These are phyloP conservation scores for Manacus vitellinus DNA, from an alignment of 2,113 vertebrate species.

Conservation along the genomic window DNA sequence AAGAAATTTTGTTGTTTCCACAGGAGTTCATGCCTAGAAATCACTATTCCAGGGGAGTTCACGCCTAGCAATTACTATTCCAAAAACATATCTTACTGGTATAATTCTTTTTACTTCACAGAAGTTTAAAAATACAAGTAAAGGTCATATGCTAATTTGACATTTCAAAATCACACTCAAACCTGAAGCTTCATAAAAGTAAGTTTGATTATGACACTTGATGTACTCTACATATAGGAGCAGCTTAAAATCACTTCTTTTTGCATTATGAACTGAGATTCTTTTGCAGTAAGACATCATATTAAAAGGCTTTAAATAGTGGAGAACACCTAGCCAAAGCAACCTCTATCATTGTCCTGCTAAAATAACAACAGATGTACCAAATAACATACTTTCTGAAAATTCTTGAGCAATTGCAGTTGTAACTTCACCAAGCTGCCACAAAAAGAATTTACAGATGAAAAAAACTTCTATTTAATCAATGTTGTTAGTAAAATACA, in stretches of 20 bases:
- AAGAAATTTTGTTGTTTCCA: neutral
- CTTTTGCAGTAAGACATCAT: neutral
- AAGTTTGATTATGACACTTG: conserved; percentile 62
- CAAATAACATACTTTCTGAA: neutral
- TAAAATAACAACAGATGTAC: neutral
- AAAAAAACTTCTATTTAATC: neutral
- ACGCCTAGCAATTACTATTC: conserved; percentile 24
- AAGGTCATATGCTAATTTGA: conserved; percentile 77
- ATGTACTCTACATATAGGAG: neutral
- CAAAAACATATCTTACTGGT: conserved; percentile 39
- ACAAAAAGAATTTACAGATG: neutral
- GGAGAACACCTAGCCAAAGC: neutral
- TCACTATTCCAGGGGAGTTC: neutral
- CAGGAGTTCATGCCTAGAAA: neutral
- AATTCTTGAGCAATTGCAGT: neutral
- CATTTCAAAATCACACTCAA: conserved; percentile 71
- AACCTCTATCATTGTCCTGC: neutral
- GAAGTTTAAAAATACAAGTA: conserved; percentile 64
- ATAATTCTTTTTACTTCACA: conserved; percentile 26
- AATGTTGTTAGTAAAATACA: neutral
- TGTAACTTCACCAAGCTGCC: neutral
- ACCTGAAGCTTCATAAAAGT: conserved; percentile 56
- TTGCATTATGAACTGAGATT: neutral
- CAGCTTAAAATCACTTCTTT: neutral
- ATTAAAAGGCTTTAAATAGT: neutral